Evolutionary conservation across 2,797 vertebrate species (phyloP).

Genomic region (Urophycis tenuis): DNA sequence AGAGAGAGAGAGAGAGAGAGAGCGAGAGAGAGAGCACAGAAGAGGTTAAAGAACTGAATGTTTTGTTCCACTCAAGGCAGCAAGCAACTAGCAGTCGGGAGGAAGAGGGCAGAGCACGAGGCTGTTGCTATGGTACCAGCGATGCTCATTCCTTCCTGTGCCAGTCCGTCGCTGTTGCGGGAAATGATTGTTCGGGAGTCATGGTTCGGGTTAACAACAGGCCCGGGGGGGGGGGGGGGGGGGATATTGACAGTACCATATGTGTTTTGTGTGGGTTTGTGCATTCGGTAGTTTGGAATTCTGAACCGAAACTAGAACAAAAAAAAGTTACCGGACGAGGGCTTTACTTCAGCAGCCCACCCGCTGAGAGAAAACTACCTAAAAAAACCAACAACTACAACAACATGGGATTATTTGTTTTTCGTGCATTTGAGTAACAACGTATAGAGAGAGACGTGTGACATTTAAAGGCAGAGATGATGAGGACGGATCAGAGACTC

Average conservation of each 20-base stretch:
- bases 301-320: background rate
- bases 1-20: too few species aligned
- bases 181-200: slow-evolving; percentile 28
- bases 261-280: slow-evolving; percentile 18
- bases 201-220: slow-evolving; percentile 30
- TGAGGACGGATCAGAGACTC: background rate
- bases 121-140: slow-evolving; percentile 49
- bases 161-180: slow-evolving; percentile 41
- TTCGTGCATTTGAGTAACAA: background rate
- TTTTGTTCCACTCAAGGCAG: slow-evolving; percentile 13
- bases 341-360: background rate
- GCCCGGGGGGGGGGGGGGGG: slow-evolving; percentile 10
- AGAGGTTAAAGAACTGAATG: slow-evolving; percentile 7
- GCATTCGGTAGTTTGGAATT: slow-evolving; percentile 5
- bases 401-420: background rate
- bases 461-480: background rate
- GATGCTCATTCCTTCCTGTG: slow-evolving; percentile 42
- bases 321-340: background rate
- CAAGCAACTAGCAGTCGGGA: slow-evolving; percentile 20
- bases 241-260: slow-evolving; percentile 36
- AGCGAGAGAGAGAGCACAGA: background rate
- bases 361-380: too few species aligned
- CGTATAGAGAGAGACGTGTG: background rate
- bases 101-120: slow-evolving; percentile 42
- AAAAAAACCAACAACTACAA: too few species aligned